Conservation (phyloP, 2,113 vertebrate species). For the Ageneiosus marmoratus region DNA sequence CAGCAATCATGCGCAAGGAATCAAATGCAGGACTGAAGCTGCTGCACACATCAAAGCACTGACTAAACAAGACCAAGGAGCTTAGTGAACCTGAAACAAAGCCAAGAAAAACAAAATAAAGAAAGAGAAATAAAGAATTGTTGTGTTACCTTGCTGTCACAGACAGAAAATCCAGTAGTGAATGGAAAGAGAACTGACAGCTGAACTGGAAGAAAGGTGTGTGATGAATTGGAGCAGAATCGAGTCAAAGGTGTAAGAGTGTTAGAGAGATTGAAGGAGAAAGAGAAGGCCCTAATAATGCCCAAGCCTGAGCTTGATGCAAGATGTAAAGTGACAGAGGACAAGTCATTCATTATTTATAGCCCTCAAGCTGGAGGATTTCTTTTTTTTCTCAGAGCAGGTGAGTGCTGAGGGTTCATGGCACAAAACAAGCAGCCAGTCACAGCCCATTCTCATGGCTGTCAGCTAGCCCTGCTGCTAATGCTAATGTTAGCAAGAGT, state of each 20-base stretch:
- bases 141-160: constrained; percentile 57
- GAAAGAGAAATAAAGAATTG: constrained; percentile 1
- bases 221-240: constrained; percentile 68
- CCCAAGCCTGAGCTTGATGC: constrained; percentile 68
- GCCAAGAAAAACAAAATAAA: constrained; percentile 28
- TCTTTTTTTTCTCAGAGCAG: constrained; percentile 74
- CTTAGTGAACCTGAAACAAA: constrained; percentile 21
- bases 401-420: constrained; percentile 73
- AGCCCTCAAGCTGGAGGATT: constrained; percentile 68
- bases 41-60: constrained; percentile 50
- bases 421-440: constrained; percentile 77
- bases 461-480: constrained; percentile 53
- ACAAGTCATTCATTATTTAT: constrained; percentile 82
- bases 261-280: constrained; percentile 49
- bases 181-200: constrained; percentile 65
- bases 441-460: constrained; percentile 69
- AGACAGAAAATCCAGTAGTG: constrained; percentile 57
- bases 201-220: constrained; percentile 63
- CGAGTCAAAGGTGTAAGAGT: constrained; percentile 66
- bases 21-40: constrained; percentile 48
- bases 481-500: constrained; percentile 29
- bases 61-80: constrained; percentile 20
- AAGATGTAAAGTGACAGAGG: constrained; percentile 79
- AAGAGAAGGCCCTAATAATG: constrained; percentile 75
- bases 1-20: constrained; percentile 32